A percentile compares a stretch with the other conserved stretches of the same genome.
phyloP scores from a whole-genome alignment of 2,888 invertebrate species.

The Oscheius sp. region DNA sequence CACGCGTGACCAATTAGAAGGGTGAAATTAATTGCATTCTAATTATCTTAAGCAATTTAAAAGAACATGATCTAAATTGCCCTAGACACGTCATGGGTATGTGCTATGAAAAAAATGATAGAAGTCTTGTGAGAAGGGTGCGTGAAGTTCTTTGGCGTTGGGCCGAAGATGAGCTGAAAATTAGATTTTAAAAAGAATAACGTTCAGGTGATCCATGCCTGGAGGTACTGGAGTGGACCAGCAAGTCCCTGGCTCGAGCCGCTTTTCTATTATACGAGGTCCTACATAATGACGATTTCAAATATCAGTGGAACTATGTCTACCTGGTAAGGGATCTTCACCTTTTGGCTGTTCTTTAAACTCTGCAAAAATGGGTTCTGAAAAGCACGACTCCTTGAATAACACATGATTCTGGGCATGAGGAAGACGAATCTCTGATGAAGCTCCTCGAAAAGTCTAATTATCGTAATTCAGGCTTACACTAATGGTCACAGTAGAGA shows the following conservation, averaged over 20 bases:
- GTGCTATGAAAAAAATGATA: background rate
- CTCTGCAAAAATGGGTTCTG: background rate
- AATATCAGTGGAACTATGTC: slow-evolving; percentile 66
- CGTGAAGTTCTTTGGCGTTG: background rate
- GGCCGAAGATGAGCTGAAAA: background rate
- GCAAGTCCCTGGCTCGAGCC: slow-evolving; percentile 52
- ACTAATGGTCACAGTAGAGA: slow-evolving; percentile 63
- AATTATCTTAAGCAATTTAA: slow-evolving; percentile 19
- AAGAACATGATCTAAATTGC: slow-evolving; percentile 24
- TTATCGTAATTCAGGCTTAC: slow-evolving; percentile 51
- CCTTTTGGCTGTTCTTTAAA: background rate
- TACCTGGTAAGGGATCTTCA: slow-evolving; percentile 52
- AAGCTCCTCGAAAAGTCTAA: background rate
- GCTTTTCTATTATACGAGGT: slow-evolving; percentile 62
- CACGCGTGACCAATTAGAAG: background rate
- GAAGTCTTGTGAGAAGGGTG: background rate
- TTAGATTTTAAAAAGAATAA: background rate
- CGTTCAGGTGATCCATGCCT: slow-evolving; percentile 58
- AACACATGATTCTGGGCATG: slow-evolving; percentile 1
- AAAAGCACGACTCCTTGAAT: background rate
- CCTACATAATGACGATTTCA: slow-evolving; percentile 64
- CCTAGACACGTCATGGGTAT: slow-evolving; percentile 11
- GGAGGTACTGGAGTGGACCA: slow-evolving; percentile 48
- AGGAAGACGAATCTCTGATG: background rate
- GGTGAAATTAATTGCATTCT: slow-evolving; percentile 12